These are phyloP conservation scores for Sycophaga agraensis DNA, from an alignment of 1,140 invertebrate species.

Conservation along the genomic window DNA sequence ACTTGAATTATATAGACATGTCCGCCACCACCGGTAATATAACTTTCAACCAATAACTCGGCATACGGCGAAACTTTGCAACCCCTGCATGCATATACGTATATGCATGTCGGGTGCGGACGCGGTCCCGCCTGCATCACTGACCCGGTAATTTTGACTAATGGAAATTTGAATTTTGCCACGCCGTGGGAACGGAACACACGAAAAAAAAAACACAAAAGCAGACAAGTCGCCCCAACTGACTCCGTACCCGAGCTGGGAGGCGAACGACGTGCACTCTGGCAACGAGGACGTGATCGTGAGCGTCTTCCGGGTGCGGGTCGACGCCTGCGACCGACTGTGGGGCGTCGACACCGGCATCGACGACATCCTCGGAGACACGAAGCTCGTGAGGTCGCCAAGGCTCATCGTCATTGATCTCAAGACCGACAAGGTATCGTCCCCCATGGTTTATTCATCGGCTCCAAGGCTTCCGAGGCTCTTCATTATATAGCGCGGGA, in stretches of 20 bases:
- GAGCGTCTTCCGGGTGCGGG: conserved; percentile 67
- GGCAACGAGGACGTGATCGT: conserved; percentile 61
- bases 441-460: too few relatives aligned
- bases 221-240: conserved; percentile 63
- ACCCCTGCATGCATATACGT: neutral
- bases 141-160: neutral
- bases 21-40: conserved; percentile 42
- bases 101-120: too few relatives aligned
- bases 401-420: conserved; percentile 71
- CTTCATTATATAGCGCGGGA: too few relatives aligned
- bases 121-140: too few relatives aligned
- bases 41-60: conserved; percentile 10
- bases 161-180: conserved; percentile 3
- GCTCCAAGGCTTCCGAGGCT: too few relatives aligned
- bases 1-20: conserved; percentile 67
- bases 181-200: neutral
- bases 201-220: too few relatives aligned
- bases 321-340: conserved; percentile 71
- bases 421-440: conserved; percentile 65
- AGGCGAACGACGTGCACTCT: conserved; percentile 60
- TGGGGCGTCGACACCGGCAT: conserved; percentile 78
- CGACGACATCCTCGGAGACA: conserved; percentile 68
- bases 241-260: conserved; percentile 69
- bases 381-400: conserved; percentile 63
- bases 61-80: neutral